Evolutionary conservation across 1,140 invertebrate genomes (phyloP), one percentile per base, ranked within the genome.

Genomic region (Ostrea edulis): DNA sequence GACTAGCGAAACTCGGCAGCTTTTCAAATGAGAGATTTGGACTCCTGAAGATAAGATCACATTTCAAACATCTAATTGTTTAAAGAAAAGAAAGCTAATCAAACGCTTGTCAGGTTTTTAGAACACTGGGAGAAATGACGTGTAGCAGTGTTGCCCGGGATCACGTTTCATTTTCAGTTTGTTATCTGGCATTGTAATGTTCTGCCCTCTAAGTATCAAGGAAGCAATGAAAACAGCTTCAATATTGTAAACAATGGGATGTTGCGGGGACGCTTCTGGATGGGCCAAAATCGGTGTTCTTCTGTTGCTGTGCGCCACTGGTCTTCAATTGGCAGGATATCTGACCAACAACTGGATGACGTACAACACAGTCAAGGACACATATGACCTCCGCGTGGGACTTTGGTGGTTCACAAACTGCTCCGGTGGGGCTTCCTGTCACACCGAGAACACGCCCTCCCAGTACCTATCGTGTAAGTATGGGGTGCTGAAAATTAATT

Each of bases 261-360:
- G 86, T 25, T 87, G 86, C 11, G 81, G 86, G 2, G 55, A 83
- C 11, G 86, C 86, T 12, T 87, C 77, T 25, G 86, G 86, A 17
- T 87, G 86, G 86, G 53, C 86, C 8, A 87, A 87, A 51, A 65
- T 87, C 8, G 86, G 86, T 35, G 22, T 87, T 44, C 29, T 87
- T 0, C 51, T 81, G 44, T 20, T 14, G 14, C n/a, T 87, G 25
- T 87, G 77, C 51, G 86, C 86, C 25, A 52, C 62, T 14, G 86
- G 86, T 7, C 55, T 83, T 8, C 86, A 87, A 3, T 8, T 82
- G 12, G 35, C 77, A 0, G 86, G 86, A 12, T 82, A 87, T 82
- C 8, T 87, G 9, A 87, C 86, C 81, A 87, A 87, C n/a, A 87
- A 83, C 55, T 87, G 86, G 86, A 87, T 87, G 86, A 71, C 62